Base-by-base conservation (phyloP, 2,888 invertebrate species). In the Brachylomia viminalis region DNA sequence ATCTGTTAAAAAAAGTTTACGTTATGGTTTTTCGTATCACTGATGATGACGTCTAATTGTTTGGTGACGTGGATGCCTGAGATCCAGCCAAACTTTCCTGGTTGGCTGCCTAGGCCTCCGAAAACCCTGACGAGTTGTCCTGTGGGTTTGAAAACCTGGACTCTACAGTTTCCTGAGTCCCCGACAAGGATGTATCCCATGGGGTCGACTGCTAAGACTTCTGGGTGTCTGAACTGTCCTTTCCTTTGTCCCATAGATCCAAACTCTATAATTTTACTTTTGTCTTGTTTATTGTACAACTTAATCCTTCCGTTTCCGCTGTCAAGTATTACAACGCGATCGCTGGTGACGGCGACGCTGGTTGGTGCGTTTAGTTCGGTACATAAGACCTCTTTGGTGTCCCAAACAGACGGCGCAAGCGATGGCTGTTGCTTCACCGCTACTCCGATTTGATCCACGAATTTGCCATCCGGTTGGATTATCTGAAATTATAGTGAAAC, bases 131-230 rank as follows among this genome's bases (percentile, higher is more conserved):
- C 97, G 75, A 98, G 96, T 74, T 97, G 97, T 8, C 98, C 98
- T 76, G 97, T 97, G 0, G 97, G 97, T 77, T 97, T 97, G 91
- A 98, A 98, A 15, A 98, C 97, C 92, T 98, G 98, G 0, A 98
- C 96, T 10, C 98, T 95, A 58, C 97, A 97, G 90, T 98, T 98
- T 0, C 98, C 98, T 0, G 98, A 97, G 91, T 98, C 98, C 0
- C 98, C 98, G 0, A 98, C 98, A 1, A 98, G 94, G 58, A 98
- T 97, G 91, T 98, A 98, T 0, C 98, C 98, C 92, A 97, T 95
- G 0, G 97, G 97, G 90, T 98, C 98, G 0, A 98, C 97, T 0
- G 97, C 96, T 8, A 98, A 95, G 0, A 98, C 98, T 91, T 98
- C 98, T 0, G 98, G 98, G 75, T 97, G 97, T 89, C 98, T 97